A percentile compares a stretch with the other conserved stretches of the same genome.
These are phyloP conservation scores for Cheilosia pagana DNA, from an alignment of 2,888 invertebrate genomes.

Conservation along the genomic window DNA sequence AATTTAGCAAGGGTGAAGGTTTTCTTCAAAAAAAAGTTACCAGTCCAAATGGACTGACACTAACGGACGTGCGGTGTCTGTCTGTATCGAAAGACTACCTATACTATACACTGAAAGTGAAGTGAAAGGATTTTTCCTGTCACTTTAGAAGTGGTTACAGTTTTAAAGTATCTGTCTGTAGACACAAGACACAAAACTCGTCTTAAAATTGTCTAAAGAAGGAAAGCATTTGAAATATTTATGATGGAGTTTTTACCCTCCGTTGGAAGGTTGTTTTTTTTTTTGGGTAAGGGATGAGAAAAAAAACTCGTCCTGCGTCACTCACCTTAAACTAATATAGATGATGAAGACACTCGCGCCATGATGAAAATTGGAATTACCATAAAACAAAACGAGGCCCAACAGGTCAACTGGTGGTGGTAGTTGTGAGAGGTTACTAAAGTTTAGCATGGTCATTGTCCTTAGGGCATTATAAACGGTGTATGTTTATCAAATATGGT, in stretches of 20 bases:
- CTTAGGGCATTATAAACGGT: constrained; percentile 32
- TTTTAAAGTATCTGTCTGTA: constrained; percentile 41
- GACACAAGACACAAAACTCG: constrained; percentile 3
- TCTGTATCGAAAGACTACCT: constrained; percentile 6
- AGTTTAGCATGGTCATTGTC: constrained; percentile 66
- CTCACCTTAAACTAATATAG: constrained; percentile 9
- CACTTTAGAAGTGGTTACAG: constrained; percentile 42
- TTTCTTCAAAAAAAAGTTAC: constrained; percentile 20
- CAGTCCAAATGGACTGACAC: constrained; percentile 43
- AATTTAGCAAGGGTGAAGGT: constrained; percentile 5
- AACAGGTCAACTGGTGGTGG: constrained; percentile 38
- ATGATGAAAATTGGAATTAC: constrained; percentile 44
- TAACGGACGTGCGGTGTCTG: constrained; percentile 50
- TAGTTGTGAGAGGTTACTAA: constrained; percentile 54
- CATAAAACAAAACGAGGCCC: constrained; percentile 50
- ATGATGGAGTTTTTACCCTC: constrained; percentile 23
- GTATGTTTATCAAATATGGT: constrained; percentile 21
- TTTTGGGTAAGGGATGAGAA: background rate
- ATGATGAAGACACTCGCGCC: constrained; percentile 39
- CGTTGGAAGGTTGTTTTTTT: background rate
- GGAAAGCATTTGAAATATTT: constrained; percentile 52
- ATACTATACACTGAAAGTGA: constrained; percentile 14
- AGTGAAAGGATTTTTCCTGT: constrained; percentile 51
- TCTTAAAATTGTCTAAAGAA: constrained; percentile 30
- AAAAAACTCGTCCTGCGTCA: constrained; percentile 16